These are phyloP conservation scores for Eretmochelys imbricata DNA, from an alignment of 2,113 vertebrate genomes.

Conservation along the genomic window DNA sequence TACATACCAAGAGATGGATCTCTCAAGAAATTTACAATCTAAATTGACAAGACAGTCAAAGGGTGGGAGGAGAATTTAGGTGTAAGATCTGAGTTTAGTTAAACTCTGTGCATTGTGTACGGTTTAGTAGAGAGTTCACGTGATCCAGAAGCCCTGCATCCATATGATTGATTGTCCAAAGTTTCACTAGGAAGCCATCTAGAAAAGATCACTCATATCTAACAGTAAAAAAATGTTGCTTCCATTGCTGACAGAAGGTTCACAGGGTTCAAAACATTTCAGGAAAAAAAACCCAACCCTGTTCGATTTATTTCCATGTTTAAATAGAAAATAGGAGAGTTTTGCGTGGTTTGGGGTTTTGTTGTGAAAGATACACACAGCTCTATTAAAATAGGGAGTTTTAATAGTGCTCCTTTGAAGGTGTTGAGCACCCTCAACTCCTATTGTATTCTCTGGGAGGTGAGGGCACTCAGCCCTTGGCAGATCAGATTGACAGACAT, in stretches of 20 bases:
- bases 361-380: neutral
- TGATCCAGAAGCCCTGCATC: neutral
- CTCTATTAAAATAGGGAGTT: neutral
- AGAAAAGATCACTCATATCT: neutral
- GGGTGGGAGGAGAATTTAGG: neutral
- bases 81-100: neutral
- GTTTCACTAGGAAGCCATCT: too few species aligned
- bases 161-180: neutral
- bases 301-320: neutral
- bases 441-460: neutral
- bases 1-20: neutral
- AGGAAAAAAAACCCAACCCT: neutral
- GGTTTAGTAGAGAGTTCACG: neutral
- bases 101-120: neutral
- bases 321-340: neutral
- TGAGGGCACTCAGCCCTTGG: neutral
- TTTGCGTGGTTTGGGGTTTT: neutral
- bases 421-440: neutral
- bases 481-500: neutral
- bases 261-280: neutral
- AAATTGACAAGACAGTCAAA: neutral
- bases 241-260: neutral
- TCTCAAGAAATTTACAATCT: neutral
- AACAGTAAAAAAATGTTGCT: neutral
- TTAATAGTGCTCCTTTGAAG: neutral